These are phyloP conservation scores for Erethizon dorsatum DNA, from an alignment of 2,797 vertebrate species.

Conservation along the genomic window DNA sequence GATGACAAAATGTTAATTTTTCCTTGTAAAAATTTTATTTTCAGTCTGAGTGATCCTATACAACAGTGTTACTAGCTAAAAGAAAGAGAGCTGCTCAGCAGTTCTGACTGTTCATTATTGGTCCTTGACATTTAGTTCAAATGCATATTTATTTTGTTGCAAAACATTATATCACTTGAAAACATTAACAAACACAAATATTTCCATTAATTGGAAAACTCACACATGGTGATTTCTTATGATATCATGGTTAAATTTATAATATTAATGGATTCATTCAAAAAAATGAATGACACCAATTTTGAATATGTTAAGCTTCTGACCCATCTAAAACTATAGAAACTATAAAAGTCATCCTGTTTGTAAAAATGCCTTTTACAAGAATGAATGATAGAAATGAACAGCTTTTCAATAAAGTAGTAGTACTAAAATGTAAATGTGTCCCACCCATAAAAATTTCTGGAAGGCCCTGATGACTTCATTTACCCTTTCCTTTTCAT, in stretches of 20 bases:
- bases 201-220: constrained; percentile 77
- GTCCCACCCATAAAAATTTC: not conserved
- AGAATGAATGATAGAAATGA: not conserved
- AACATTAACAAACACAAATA: constrained; percentile 76
- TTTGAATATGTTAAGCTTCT: not conserved
- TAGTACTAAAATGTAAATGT: constrained; percentile 38
- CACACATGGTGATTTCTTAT: constrained; percentile 52
- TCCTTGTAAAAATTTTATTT: constrained; percentile 72
- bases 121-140: constrained; percentile 79
- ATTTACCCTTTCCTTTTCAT: constrained; percentile 57
- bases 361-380: constrained; percentile 1
- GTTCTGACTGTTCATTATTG: constrained; percentile 65
- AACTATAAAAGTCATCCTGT: not conserved
- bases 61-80: constrained; percentile 60
- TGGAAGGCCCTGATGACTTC: not conserved
- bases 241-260: constrained; percentile 3
- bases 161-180: constrained; percentile 74
- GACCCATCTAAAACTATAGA: not conserved
- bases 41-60: constrained; percentile 70
- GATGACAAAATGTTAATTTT: constrained; percentile 82
- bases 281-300: constrained; percentile 48
- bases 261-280: constrained; percentile 38
- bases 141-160: constrained; percentile 46
- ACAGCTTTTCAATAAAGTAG: constrained; percentile 43
- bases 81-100: constrained; percentile 65